These are phyloP conservation scores for Drosophila lowei DNA, from an alignment of 1,140 invertebrate species.

Conservation along the genomic window DNA sequence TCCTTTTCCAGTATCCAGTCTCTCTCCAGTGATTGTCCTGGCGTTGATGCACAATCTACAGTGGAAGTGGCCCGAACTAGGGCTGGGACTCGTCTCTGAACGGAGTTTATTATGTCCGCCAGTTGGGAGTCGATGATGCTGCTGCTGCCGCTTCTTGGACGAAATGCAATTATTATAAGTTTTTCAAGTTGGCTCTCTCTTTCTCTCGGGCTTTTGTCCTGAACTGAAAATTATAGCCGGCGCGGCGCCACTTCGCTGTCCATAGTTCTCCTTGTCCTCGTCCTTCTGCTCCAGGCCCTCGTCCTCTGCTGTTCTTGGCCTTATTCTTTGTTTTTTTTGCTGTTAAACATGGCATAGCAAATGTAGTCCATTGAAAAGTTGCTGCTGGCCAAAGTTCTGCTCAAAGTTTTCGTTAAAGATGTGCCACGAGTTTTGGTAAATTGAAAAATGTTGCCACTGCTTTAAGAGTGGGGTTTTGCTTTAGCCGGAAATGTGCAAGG, in stretches of 20 bases:
- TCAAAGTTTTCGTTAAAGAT: slow-evolving; percentile 19
- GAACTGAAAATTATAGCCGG: slow-evolving; percentile 54
- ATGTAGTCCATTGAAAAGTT: slow-evolving; percentile 65
- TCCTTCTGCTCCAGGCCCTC: neutral
- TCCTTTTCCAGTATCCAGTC: neutral
- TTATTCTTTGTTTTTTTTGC: slow-evolving; percentile 33
- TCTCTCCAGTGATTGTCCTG: slow-evolving; percentile 58
- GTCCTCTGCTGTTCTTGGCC: slow-evolving; percentile 1
- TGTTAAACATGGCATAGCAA: slow-evolving; percentile 69
- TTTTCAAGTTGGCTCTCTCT: slow-evolving; percentile 47
- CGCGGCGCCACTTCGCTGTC: slow-evolving; percentile 54
- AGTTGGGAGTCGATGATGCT: slow-evolving; percentile 37
- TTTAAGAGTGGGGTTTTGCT: slow-evolving; percentile 26
- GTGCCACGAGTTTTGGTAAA: slow-evolving; percentile 38
- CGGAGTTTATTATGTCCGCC: slow-evolving; percentile 67
- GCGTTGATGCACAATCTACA: slow-evolving; percentile 49
- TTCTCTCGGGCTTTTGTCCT: slow-evolving; percentile 40
- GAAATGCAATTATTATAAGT: slow-evolving; percentile 77
- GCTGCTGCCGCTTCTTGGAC: slow-evolving; percentile 21
- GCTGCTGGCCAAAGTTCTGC: neutral
- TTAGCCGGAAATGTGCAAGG: slow-evolving; percentile 51
- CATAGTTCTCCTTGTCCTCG: slow-evolving; percentile 39
- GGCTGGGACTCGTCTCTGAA: slow-evolving; percentile 17
- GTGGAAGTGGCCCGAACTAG: slow-evolving; percentile 18
- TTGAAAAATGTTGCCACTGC: slow-evolving; percentile 5